These are phyloP conservation scores for Pseudochirops cupreus DNA, from an alignment of 2,797 vertebrate species.

Conservation along the genomic window DNA sequence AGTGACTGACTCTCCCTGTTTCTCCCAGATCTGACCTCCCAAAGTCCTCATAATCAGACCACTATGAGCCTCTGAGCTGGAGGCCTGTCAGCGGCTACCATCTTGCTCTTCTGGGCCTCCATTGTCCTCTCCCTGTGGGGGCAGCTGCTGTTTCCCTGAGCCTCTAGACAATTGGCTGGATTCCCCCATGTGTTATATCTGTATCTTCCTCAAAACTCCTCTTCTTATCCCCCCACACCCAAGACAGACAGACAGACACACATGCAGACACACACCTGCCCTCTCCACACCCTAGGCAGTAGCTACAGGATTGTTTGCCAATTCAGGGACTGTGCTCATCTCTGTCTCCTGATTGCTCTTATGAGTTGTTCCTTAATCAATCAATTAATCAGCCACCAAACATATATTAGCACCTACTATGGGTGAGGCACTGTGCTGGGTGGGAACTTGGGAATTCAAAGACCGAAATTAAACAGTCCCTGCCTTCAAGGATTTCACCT, in stretches of 20 bases:
- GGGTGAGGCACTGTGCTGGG: neutral
- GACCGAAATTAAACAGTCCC: neutral
- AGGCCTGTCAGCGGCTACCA: conserved; percentile 61
- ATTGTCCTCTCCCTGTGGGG: neutral
- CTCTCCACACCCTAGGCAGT: no score
- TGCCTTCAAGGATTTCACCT: neutral
- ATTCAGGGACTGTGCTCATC: neutral
- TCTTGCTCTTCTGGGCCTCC: neutral
- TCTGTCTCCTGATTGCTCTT: neutral
- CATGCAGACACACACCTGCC: neutral
- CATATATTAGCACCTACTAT: neutral
- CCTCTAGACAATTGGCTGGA: neutral
- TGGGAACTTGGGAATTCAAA: neutral
- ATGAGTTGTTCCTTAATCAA: neutral
- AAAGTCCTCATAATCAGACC: conserved; percentile 61
- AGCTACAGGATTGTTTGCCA: neutral
- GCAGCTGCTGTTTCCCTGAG: neutral
- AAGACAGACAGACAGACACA: neutral
- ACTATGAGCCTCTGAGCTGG: conserved; percentile 46
- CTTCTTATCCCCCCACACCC: neutral
- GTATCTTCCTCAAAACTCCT: neutral
- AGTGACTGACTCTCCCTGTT: conserved; percentile 45
- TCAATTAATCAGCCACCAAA: neutral
- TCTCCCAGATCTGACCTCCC: conserved; percentile 69
- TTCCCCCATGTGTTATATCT: neutral